Evolutionary conservation across 2,113 vertebrate species (phyloP), one percentile per base, ranked within the genome.

Genomic region (Grammomys surdaster): DNA sequence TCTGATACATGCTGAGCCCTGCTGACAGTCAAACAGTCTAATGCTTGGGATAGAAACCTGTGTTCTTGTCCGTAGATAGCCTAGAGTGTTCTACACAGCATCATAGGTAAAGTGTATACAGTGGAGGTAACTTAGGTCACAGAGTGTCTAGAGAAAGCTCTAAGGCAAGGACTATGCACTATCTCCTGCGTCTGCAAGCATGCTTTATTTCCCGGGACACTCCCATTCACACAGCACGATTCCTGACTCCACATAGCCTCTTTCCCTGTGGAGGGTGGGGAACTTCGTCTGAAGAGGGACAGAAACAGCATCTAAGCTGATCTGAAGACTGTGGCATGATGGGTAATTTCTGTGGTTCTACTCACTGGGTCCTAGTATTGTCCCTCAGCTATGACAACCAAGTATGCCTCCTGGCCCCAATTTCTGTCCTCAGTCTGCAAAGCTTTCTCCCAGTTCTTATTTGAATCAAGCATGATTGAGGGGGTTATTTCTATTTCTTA

Each of bases 51-150:
- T 22, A 19, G 8, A 7, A 5, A 0, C 13, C 0, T 0, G 17
- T 26, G 19, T 40, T 24, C 48, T 14, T 51, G 22, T 6, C 75
- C 4, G 7, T 5, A 46, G 70, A 43, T 28, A 28, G 36, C 36
- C 43, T 70, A 43, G 69, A 14, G 16, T 19, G 11, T 2, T 65
- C 70, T 14, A 6, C 54, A 4, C 2, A 7, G 43, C 33, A 7
- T n/a, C 1, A 0, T 36, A 20, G 13, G 7, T 48, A 16, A 20
- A 51, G 4, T 20, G 24, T 3, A 6, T 4, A 14, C 5, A 0
- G 17, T 9, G 24, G 58, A n/a, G 51, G 51, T 19, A 54, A 5
- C 7, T 0, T 28, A 40, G 31, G 4, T 43, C 51, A 28, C 14
- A 7, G 22, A 24, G 1, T 1, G 28, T 14, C 14, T 14, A 17